These are phyloP conservation scores for Phylloscopus trochiloides DNA, from an alignment of 2,113 vertebrate genomes.

Conservation along the genomic window DNA sequence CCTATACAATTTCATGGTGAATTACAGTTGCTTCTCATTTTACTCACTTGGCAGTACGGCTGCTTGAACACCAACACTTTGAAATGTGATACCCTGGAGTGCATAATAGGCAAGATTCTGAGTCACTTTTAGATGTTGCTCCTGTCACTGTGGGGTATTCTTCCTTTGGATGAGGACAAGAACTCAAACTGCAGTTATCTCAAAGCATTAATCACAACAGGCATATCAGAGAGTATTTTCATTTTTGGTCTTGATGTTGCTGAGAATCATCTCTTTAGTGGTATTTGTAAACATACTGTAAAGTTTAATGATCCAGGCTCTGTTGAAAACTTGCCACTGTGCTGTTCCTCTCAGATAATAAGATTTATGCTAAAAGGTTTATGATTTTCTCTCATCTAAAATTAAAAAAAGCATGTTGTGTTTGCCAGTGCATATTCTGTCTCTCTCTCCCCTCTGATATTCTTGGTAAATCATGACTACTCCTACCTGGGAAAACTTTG, in stretches of 20 bases:
- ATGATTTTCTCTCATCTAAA: not conserved
- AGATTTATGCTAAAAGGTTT: not conserved
- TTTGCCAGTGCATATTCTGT: not conserved
- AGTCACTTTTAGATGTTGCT: not conserved
- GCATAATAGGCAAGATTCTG: not conserved
- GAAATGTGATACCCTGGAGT: not conserved
- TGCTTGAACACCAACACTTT: not conserved
- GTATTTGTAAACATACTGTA: not conserved
- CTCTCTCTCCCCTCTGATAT: not conserved
- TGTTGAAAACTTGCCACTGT: not conserved
- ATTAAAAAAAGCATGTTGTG: not conserved
- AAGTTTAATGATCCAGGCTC: not conserved
- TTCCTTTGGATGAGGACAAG: not conserved
- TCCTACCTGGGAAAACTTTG: not conserved
- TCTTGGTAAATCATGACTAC: not conserved
- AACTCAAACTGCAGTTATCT: not conserved
- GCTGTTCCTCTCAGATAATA: not conserved
- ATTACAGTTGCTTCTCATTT: not conserved
- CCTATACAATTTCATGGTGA: not conserved
- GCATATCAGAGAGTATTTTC: not conserved
- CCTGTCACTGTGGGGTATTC: not conserved
- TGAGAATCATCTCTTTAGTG: not conserved
- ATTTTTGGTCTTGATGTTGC: not conserved
- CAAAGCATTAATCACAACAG: not conserved
- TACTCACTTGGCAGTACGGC: not conserved